A percentile compares a stretch with the other conserved stretches of the same genome.
phyloP scores from a whole-genome alignment of 2,797 vertebrate species.

The Hipposideros larvatus region DNA sequence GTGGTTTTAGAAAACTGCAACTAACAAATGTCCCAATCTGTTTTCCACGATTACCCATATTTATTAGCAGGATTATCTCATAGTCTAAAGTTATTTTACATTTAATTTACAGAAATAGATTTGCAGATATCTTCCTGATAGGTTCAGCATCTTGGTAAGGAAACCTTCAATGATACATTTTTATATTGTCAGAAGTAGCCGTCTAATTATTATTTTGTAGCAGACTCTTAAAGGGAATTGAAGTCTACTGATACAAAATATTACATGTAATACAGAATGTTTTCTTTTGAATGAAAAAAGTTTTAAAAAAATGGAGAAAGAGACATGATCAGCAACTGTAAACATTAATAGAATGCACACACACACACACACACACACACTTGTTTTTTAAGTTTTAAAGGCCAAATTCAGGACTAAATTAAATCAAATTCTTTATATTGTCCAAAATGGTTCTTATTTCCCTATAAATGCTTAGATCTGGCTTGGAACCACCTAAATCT shows the following conservation, averaged over 20 bases:
- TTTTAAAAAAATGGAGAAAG: not conserved
- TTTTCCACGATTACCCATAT: not conserved
- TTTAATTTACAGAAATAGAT: conserved; percentile 39
- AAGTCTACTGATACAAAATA: not conserved
- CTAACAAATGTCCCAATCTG: not conserved
- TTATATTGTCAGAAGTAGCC: not conserved
- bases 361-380: rapidly evolving
- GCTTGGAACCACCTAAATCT: not conserved
- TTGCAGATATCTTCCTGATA: not conserved
- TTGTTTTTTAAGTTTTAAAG: not conserved
- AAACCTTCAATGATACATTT: not conserved
- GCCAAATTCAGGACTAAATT: not conserved
- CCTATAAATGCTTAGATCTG: not conserved
- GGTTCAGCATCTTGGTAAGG: not conserved
- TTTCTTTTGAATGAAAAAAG: not conserved
- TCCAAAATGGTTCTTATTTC: not conserved
- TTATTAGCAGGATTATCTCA: not conserved
- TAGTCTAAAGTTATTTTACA: not conserved
- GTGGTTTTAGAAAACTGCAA: not conserved
- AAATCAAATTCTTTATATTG: not conserved
- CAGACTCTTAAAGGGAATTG: not conserved
- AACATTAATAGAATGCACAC: not conserved
- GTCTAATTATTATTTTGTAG: not conserved
- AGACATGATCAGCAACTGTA: not conserved
- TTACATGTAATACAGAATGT: not conserved